A percentile compares a stretch with the other conserved stretches of the same genome.
Conservation (phyloP, 1,140 invertebrate species). For the Drosophila auraria region DNA sequence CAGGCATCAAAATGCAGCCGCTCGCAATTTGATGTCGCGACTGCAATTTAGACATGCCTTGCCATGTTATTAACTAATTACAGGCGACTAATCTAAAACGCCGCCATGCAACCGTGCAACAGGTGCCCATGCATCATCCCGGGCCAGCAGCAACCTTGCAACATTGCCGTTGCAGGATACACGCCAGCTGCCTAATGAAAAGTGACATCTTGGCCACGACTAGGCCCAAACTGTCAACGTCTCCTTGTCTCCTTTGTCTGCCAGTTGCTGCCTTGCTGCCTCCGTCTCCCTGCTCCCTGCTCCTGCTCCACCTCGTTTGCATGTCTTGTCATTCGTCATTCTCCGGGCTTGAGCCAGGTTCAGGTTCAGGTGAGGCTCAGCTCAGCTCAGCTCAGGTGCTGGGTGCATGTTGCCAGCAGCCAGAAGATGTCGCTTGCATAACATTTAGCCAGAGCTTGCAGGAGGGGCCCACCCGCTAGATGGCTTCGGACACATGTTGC, state of each 20-base stretch:
- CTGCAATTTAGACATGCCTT: slow-evolving; percentile 84
- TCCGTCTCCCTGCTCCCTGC: not conserved
- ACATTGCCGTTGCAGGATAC: slow-evolving; percentile 33
- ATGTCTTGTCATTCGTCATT: slow-evolving; percentile 82
- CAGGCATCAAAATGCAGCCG: slow-evolving; percentile 65
- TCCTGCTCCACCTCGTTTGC: slow-evolving; percentile 52
- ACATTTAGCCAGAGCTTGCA: slow-evolving; percentile 25
- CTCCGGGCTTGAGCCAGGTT: slow-evolving; percentile 18
- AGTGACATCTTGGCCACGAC: slow-evolving; percentile 83
- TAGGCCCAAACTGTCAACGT: slow-evolving; percentile 82
- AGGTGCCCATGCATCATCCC: slow-evolving; percentile 81
- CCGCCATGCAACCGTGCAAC: slow-evolving; percentile 58
- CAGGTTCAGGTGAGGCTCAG: not conserved
- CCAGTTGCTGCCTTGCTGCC: slow-evolving; percentile 6
- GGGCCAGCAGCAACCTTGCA: slow-evolving; percentile 34
- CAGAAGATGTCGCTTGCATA: slow-evolving; percentile 72
- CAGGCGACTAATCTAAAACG: slow-evolving; percentile 84
- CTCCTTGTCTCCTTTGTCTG: slow-evolving; percentile 59
- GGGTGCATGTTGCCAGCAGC: slow-evolving; percentile 75
- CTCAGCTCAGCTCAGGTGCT: slow-evolving; percentile 23
- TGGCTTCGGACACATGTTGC: slow-evolving; percentile 69
- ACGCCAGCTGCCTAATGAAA: slow-evolving; percentile 78
- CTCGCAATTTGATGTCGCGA: slow-evolving; percentile 72
- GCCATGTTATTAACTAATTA: slow-evolving; percentile 85
- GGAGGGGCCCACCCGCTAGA: slow-evolving; percentile 71